Conservation (phyloP, 2,797 vertebrate species). For the Todus mexicanus region DNA sequence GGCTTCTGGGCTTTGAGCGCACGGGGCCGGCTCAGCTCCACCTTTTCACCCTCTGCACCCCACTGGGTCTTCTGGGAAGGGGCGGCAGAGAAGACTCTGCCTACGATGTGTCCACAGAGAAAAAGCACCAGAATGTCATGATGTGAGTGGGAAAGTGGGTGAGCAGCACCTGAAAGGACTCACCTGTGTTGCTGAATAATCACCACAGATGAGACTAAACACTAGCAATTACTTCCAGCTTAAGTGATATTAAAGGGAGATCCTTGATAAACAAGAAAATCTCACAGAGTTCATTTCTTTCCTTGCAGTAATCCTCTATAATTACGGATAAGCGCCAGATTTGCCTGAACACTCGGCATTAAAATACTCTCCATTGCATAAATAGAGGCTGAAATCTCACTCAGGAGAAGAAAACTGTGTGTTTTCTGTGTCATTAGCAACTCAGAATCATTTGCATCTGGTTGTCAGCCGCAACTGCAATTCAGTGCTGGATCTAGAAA, state of each 20-base stretch:
- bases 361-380: background rate
- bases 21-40: background rate
- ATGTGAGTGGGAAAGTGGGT: background rate
- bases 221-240: constrained; percentile 39
- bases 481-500: accelerated
- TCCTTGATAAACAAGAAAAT: constrained; percentile 22
- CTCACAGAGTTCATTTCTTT: background rate
- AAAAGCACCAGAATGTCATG: accelerated
- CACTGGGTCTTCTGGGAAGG: background rate
- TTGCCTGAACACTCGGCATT: background rate
- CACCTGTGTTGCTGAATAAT: background rate
- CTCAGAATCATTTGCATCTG: background rate
- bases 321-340: constrained; percentile 30
- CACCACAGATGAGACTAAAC: background rate
- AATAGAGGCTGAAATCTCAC: background rate
- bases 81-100: background rate
- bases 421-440: background rate
- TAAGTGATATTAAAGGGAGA: constrained; percentile 23
- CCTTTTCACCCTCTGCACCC: background rate
- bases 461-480: background rate
- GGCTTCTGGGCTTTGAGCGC: background rate
- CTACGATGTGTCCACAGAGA: accelerated
- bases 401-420: background rate
- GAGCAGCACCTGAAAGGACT: background rate
- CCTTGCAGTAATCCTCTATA: constrained; percentile 38